A percentile compares a stretch with the other conserved stretches of the same genome.
These are phyloP conservation scores for Antheraea yamamai DNA, from an alignment of 2,888 invertebrate genomes.

Conservation along the genomic window DNA sequence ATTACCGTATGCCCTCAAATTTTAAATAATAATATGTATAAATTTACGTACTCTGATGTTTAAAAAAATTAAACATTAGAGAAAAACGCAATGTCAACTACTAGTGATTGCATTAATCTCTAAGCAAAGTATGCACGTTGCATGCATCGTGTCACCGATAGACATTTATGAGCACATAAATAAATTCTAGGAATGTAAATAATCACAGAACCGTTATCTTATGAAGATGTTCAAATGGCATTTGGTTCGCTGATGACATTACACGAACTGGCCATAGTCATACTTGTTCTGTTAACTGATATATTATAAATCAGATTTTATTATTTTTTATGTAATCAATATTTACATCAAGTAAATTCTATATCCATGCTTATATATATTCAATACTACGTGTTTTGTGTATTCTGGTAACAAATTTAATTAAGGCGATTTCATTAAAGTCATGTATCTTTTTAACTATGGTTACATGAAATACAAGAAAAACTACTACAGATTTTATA, in stretches of 20 bases:
- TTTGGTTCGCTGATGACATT: neutral
- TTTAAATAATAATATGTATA: neutral
- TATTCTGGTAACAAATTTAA: neutral
- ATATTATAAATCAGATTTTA: neutral
- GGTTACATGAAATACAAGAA: neutral
- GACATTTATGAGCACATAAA: constrained; percentile 1
- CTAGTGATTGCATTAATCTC: neutral
- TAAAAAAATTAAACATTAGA: neutral
- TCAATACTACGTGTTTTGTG: neutral
- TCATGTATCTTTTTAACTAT: neutral
- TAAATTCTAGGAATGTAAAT: constrained; percentile 11
- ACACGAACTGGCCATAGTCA: neutral
- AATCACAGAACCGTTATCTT: neutral
- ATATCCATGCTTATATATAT: neutral
- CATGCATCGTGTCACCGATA: constrained; percentile 6
- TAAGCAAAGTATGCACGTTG: neutral
- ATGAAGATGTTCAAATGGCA: constrained; percentile 9
- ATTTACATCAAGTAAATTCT: neutral
- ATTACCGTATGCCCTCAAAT: no score
- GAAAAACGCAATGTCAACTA: neutral
- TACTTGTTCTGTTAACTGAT: neutral
- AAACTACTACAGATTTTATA: neutral
- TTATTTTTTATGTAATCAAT: neutral
- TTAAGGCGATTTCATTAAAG: neutral
- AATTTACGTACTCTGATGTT: neutral